Evolutionary conservation across 2,113 vertebrate genomes (phyloP), one percentile per base, ranked within the genome.

Genomic region (Athene noctua): DNA sequence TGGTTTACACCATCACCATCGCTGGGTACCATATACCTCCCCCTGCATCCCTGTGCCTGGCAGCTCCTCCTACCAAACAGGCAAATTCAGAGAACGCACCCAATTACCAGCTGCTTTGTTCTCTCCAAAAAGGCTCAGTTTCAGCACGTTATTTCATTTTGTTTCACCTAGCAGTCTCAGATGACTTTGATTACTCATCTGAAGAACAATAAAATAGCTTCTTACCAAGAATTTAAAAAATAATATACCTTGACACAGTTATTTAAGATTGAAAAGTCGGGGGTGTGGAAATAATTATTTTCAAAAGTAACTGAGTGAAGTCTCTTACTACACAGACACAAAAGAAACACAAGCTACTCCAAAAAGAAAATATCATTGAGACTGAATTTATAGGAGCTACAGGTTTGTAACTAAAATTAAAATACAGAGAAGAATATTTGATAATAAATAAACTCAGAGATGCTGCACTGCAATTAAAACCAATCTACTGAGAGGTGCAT

Each of bases 161-260:
- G 38, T 85, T 94, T 87, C 90, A 59, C 88, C 74, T 32, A 61
- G 44, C 61, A 67, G 52, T 25, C 74, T 96, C 88, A 80, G 81
- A 65, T 49, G 62, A 90, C 72, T 96, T 78, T 63, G 80, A 89
- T 78, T 92, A 67, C 63, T 91, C 51, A 2, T 70, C 75, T 95
- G 91, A 86, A 80, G 59, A 96, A 71, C 67, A 86, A 91, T 91
- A 86, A 96, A 91, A 86, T 6, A 92, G 51, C 36, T 92, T 80
- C 91, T 91, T 96, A 94, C 87, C 63, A 81, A 78, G 68, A 59
- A n/a, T 94, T 96, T 84, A 78, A 86, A 92, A 96, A 95, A 88
- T 86, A 96, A 88, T 89, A 88, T 18, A 89, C 80, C 80, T 91
- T 55, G 89, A 89, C 72, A 74, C 1, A 5, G 72, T 95, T 96